Conservation (phyloP, 2,113 vertebrate genomes). For the Jacana jacana region DNA sequence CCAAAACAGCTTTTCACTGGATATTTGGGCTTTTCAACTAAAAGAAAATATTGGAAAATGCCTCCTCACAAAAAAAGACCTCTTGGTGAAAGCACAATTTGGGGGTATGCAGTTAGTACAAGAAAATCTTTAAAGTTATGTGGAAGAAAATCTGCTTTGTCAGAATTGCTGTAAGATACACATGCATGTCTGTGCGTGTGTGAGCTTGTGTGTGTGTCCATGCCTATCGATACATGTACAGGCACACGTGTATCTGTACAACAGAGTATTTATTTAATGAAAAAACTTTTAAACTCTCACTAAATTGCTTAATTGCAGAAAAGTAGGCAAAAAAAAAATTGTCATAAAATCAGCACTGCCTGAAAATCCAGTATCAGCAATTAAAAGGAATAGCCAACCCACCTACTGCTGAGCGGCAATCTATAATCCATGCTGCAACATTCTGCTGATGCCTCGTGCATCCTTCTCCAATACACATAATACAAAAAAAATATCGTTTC, state of each 20-base stretch:
- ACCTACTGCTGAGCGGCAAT: constrained; percentile 36
- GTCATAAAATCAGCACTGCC: constrained; percentile 45
- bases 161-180: background rate
- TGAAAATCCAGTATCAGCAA: constrained; percentile 53
- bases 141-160: background rate
- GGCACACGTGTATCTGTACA: background rate
- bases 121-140: background rate
- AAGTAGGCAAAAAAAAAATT: background rate
- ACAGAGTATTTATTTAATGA: background rate
- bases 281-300: background rate
- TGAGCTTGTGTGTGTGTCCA: fast-evolving
- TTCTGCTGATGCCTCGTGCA: constrained; percentile 44
- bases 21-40: background rate
- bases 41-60: background rate
- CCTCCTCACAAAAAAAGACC: background rate
- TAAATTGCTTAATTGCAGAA: constrained; percentile 43
- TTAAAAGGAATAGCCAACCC: constrained; percentile 48
- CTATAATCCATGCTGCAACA: constrained; percentile 27
- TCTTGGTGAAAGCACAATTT: background rate
- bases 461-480: background rate
- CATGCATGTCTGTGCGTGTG: background rate
- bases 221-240: background rate
- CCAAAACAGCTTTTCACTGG: background rate
- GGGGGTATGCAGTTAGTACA: background rate
- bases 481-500: background rate